Base-by-base conservation (phyloP, 2,797 vertebrate species). In the Uromys caudimaculatus region DNA sequence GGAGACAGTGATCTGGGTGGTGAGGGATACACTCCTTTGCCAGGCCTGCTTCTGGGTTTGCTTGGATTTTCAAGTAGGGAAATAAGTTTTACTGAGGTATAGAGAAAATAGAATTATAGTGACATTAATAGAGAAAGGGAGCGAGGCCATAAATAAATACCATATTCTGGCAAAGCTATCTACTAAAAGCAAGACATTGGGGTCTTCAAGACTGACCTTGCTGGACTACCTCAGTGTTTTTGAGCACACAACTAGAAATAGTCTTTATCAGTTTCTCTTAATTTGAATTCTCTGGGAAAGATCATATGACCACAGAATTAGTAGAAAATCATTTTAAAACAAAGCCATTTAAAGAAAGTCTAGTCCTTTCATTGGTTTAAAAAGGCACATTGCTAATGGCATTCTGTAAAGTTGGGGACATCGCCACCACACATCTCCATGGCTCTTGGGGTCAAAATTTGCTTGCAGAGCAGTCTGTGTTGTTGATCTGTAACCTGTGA, bases 31-130 rank as follows among this genome's bases (percentile, higher is more conserved):
- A 96, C 91, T 97, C 97, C 95, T 97, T 76, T 98, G 98, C 98
- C 98, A 98, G 98, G 97, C 98, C 96, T 97, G 94, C 96, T 98
- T 98, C 98, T 97, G 97, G 97, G 97, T 98, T 98, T 95, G 97
- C 97, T 97, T 98, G 97, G 96, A 98, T 98, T 98, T 98, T 98
- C 97, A 97, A 97, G 86, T 8, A 96, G 95, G 76, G 82, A 64
- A 97, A 6, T 16, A 62, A 97, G 96, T 97, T 96, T 29, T 23
- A 83, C 96, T 81, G 38, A 98, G 97, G 97, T 97, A 97, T 96
- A 96, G 94, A 97, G 86, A 96, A 97, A 98, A 94, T 91, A 95
- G 93, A 96, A 98, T 98, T 97, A 97, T 97, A 95, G 96, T 77
- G 94, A 96, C 96, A 97, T 97, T 97, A 87, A 71, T 97, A 97